These are phyloP conservation scores for Calidris pugnax DNA, from an alignment of 2,113 vertebrate species.

Conservation along the genomic window DNA sequence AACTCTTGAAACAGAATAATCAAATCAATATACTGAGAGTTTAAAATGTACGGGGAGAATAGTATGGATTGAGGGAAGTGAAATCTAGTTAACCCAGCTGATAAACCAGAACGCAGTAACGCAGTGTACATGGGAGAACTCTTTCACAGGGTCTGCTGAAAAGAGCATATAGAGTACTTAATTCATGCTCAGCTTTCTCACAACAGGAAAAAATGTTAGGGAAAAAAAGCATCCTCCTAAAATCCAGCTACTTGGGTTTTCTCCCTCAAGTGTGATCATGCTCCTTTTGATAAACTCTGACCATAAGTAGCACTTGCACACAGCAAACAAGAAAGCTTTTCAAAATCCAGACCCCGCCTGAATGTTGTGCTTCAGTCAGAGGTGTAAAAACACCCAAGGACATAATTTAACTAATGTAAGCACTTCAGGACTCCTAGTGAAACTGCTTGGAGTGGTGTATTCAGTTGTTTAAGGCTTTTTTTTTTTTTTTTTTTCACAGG, in stretches of 20 bases:
- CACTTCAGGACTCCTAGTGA: conserved; percentile 53
- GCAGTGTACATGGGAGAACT: neutral
- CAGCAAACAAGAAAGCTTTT: conserved; percentile 43
- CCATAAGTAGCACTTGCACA: neutral
- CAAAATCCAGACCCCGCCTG: conserved; percentile 17
- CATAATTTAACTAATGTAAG: conserved; percentile 65
- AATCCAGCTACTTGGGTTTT: neutral
- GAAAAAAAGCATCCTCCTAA: neutral
- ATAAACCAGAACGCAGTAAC: neutral
- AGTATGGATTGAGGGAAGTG: neutral
- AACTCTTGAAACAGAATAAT: neutral
- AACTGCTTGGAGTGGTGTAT: conserved; percentile 47
- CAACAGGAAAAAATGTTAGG: neutral
- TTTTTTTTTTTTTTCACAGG: conserved; percentile 58
- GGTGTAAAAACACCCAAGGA: conserved; percentile 66
- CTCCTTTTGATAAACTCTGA: conserved; percentile 42
- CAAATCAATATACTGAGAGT: neutral
- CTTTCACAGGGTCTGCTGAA: neutral
- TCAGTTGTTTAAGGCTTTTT: conserved; percentile 42
- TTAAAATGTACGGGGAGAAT: neutral
- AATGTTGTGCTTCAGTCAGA: conserved; percentile 48
- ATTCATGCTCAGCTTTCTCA: neutral
- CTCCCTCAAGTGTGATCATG: neutral
- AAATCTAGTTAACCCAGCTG: neutral
- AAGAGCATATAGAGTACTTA: neutral